Conservation (phyloP, 1,140 invertebrate species). For the Drosophila melanica region DNA sequence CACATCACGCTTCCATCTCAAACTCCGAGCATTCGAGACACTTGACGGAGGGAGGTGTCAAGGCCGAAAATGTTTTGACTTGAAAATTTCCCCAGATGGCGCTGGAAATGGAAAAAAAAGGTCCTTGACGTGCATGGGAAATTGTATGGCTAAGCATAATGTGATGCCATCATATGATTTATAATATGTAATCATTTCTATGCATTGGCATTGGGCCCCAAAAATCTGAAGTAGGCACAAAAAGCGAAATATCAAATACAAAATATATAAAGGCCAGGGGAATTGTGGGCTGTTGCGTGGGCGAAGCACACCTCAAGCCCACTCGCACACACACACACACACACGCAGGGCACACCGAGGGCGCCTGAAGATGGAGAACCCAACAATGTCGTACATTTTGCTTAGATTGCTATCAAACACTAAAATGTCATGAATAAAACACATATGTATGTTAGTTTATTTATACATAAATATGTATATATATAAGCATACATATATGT, state of each 20-base stretch:
- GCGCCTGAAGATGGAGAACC: slow-evolving; percentile 36
- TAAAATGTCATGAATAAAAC: slow-evolving; percentile 76
- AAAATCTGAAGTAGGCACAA: slow-evolving; percentile 51
- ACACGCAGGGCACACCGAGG: slow-evolving; percentile 13
- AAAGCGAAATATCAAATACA: slow-evolving; percentile 41
- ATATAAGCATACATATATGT: slow-evolving; percentile 3
- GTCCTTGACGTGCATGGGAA: slow-evolving; percentile 53
- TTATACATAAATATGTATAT: slow-evolving; percentile 19
- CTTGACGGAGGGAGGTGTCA: background rate
- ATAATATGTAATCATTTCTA: slow-evolving; percentile 79
- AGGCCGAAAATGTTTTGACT: slow-evolving; percentile 37
- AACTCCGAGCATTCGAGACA: background rate
- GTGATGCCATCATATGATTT: slow-evolving; percentile 77
- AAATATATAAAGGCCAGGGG: slow-evolving; percentile 63
- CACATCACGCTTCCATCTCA: background rate
- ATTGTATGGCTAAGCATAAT: slow-evolving; percentile 74
- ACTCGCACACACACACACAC: slow-evolving; percentile 4
- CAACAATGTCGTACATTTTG: slow-evolving; percentile 78
- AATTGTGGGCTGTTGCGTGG: slow-evolving; percentile 27
- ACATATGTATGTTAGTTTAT: slow-evolving; percentile 14
- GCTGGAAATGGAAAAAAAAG: slow-evolving; percentile 49
- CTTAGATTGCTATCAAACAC: slow-evolving; percentile 78
- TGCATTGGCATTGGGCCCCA: slow-evolving; percentile 45
- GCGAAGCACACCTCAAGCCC: slow-evolving; percentile 7
- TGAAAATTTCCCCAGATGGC: slow-evolving; percentile 26